These are phyloP conservation scores for Abrostola triplasia DNA, from an alignment of 2,888 invertebrate species.

Conservation along the genomic window DNA sequence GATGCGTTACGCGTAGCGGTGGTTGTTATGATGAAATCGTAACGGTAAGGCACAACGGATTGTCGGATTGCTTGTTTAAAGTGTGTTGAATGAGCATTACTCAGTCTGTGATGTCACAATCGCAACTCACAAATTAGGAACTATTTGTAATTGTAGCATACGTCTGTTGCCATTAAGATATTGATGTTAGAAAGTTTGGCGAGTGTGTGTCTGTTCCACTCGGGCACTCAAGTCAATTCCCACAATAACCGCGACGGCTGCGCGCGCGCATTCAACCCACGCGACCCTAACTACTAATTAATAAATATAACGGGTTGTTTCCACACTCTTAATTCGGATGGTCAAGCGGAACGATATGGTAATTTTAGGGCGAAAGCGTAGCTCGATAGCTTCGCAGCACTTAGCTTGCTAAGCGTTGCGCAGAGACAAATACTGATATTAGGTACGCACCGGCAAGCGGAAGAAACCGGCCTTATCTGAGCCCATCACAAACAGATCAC, in stretches of 20 bases:
- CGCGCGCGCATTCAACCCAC: constrained; percentile 77
- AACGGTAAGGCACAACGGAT: constrained; percentile 42
- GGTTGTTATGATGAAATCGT: constrained; percentile 41
- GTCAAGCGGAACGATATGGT: constrained; percentile 66
- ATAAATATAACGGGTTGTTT: constrained; percentile 77
- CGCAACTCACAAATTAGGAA: constrained; percentile 11
- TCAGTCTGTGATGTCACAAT: constrained; percentile 14
- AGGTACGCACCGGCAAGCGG: constrained; percentile 50
- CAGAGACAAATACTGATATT: constrained; percentile 11
- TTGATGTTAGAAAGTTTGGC: constrained; percentile 63
- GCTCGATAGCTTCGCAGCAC: constrained; percentile 15
- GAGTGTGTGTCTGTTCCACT: constrained; percentile 65
- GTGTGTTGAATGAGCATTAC: constrained; percentile 19
- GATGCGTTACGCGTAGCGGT: constrained; percentile 39
- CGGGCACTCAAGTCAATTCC: constrained; percentile 70
- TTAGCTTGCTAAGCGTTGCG: constrained; percentile 20
- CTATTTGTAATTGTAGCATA: constrained; percentile 21
- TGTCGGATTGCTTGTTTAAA: constrained; percentile 25
- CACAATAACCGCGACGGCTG: constrained; percentile 67
- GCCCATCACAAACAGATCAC: constrained; percentile 71
- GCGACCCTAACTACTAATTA: constrained; percentile 79
- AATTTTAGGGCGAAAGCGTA: constrained; percentile 41
- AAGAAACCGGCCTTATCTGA: constrained; percentile 70
- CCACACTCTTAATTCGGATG: constrained; percentile 74
- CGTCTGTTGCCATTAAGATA: constrained; percentile 19